phyloP scores from a whole-genome alignment of 2,113 vertebrate genomes.

The Boleophthalmus pectinirostris region DNA sequence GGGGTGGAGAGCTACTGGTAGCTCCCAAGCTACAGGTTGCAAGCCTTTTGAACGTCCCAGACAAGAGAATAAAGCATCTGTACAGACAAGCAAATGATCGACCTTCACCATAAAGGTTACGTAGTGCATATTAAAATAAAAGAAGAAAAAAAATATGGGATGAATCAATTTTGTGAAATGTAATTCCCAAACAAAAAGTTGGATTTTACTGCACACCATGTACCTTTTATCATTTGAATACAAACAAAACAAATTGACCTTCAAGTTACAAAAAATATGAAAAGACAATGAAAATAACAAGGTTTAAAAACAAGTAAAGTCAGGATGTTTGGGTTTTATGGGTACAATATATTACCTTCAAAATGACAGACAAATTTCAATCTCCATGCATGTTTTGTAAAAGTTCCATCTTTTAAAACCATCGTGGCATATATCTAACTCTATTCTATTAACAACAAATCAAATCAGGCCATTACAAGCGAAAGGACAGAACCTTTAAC shows the following conservation, averaged over 20 bases:
- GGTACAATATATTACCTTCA: background rate
- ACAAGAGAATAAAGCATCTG: too few relatives aligned
- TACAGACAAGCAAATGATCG: too few relatives aligned
- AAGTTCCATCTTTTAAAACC: background rate
- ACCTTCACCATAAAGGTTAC: too few relatives aligned
- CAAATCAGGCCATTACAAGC: background rate
- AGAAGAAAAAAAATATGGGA: background rate
- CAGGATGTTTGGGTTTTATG: background rate
- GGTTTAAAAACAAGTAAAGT: background rate
- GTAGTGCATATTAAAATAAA: too few relatives aligned
- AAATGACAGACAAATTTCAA: background rate
- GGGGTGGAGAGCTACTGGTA: too few relatives aligned
- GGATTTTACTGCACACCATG: background rate
- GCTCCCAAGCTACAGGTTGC: too few relatives aligned
- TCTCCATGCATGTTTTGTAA: background rate
- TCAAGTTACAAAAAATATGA: background rate
- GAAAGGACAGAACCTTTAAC: background rate
- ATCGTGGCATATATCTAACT: background rate
- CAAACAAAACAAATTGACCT: background rate
- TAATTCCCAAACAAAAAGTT: background rate
- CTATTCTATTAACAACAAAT: conserved; percentile 4
- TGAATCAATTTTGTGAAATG: background rate
- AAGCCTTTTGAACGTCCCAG: too few relatives aligned
- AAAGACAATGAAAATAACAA: background rate
- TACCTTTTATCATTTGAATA: background rate